These are phyloP conservation scores for Mylabris sibirica DNA, from an alignment of 2,888 invertebrate genomes.

Conservation along the genomic window DNA sequence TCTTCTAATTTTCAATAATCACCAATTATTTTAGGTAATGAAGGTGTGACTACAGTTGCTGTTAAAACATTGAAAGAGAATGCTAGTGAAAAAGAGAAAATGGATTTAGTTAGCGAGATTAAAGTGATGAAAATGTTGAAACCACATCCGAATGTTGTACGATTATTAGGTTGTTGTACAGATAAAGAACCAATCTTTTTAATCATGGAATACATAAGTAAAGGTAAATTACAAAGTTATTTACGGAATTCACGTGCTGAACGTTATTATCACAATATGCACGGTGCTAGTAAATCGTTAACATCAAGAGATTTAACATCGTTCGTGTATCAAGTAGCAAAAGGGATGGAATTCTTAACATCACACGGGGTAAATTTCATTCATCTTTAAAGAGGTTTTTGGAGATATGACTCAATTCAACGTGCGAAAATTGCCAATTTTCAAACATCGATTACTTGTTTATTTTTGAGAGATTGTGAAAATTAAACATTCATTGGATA, in stretches of 20 bases:
- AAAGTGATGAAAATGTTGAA: conserved; percentile 92
- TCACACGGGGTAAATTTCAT: conserved; percentile 75
- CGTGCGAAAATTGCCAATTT: too few species aligned
- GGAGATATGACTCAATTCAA: too few species aligned
- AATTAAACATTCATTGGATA: too few species aligned
- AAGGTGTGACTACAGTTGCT: conserved; percentile 83
- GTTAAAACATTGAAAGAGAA: conserved; percentile 95
- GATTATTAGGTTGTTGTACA: conserved; percentile 87
- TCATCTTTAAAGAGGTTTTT: too few species aligned
- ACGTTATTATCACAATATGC: conserved; percentile 80
- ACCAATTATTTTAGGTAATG: conserved; percentile 63
- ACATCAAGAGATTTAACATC: conserved; percentile 88
- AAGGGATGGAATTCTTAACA: conserved; percentile 88
- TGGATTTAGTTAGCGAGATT: conserved; percentile 87
- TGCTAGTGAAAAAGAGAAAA: conserved; percentile 85
- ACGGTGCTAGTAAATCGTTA: conserved; percentile 77
- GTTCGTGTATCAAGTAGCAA: conserved; percentile 90
- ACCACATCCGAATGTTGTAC: conserved; percentile 89
- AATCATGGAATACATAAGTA: conserved; percentile 89
- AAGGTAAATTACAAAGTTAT: conserved; percentile 90
- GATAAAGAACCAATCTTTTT: conserved; percentile 91
- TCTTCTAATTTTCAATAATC: too few species aligned
- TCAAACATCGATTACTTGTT: too few species aligned
- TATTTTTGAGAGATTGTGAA: too few species aligned
- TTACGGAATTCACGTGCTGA: conserved; percentile 85